Percentiles rank a stretch among this genome's conserved stretches.
Evolutionary conservation across 2,113 vertebrate genomes (phyloP).

Genomic region (Microcebus lehilahytsara): DNA sequence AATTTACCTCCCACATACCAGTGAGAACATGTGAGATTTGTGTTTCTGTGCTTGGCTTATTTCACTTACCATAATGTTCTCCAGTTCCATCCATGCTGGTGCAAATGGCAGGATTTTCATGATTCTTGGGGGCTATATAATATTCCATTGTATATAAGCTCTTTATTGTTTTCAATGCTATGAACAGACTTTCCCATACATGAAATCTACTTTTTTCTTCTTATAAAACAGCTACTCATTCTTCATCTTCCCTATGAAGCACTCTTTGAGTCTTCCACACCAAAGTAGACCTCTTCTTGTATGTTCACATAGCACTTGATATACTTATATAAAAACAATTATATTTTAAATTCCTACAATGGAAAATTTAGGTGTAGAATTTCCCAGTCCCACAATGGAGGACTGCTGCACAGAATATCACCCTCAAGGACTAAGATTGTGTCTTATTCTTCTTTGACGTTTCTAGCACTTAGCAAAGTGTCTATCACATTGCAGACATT

Average conservation of each 20-base stretch:
- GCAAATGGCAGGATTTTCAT: too few relatives aligned
- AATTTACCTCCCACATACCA: too few relatives aligned
- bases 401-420: not conserved
- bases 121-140: too few relatives aligned
- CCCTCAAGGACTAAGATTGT: not conserved
- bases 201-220: not conserved
- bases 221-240: not conserved
- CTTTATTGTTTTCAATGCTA: not conserved
- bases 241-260: not conserved
- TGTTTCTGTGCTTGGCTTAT: too few relatives aligned
- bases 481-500: not conserved
- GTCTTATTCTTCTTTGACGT: not conserved
- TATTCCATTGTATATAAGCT: not conserved
- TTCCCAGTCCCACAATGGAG: not conserved
- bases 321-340: not conserved
- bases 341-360: not conserved
- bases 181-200: not conserved
- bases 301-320: not conserved
- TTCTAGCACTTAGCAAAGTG: not conserved
- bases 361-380: not conserved
- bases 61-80: too few relatives aligned
- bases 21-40: too few relatives aligned
- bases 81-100: too few relatives aligned
- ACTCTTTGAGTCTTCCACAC: not conserved
- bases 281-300: not conserved